phyloP scores from a whole-genome alignment of 2,113 vertebrate genomes.

The Bujurquina vittata region DNA sequence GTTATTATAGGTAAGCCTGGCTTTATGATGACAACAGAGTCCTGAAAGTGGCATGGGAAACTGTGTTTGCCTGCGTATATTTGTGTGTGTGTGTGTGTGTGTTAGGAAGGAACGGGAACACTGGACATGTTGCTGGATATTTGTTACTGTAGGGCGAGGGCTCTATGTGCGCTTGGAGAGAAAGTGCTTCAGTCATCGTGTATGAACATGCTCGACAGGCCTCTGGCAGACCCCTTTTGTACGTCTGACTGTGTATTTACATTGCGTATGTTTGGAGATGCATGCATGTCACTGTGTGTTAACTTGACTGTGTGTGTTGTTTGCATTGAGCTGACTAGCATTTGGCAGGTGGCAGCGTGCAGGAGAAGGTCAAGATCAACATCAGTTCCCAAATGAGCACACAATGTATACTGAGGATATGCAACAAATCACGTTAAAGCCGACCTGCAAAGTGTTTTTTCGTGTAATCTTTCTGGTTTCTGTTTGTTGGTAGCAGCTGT shows the following conservation, averaged over 20 bases:
- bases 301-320: conserved; percentile 3
- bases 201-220: conserved; percentile 70
- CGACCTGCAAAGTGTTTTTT: conserved; percentile 26
- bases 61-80: conserved; percentile 45
- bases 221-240: conserved; percentile 47
- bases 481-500: conserved; percentile 16
- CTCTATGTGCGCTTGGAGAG: conserved; percentile 81
- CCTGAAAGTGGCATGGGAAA: conserved; percentile 71
- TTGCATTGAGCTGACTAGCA: conserved; percentile 27
- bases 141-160: conserved; percentile 44
- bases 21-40: conserved; percentile 72
- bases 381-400: conserved; percentile 15
- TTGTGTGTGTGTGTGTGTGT: conserved; percentile 14
- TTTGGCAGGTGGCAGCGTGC: conserved; percentile 22
- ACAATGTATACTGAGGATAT: neutral
- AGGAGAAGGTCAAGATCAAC: conserved; percentile 1
- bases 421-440: neutral
- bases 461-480: neutral
- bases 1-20: conserved; percentile 77
- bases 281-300: conserved; percentile 32
- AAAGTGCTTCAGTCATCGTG: conserved; percentile 82
- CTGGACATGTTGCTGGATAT: conserved; percentile 44
- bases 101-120: neutral
- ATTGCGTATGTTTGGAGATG: conserved; percentile 32
- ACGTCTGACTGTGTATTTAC: conserved; percentile 43